Evolutionary conservation across 2,113 vertebrate species (phyloP), one percentile per base, ranked within the genome.

Genomic region (Clinocottus analis): DNA sequence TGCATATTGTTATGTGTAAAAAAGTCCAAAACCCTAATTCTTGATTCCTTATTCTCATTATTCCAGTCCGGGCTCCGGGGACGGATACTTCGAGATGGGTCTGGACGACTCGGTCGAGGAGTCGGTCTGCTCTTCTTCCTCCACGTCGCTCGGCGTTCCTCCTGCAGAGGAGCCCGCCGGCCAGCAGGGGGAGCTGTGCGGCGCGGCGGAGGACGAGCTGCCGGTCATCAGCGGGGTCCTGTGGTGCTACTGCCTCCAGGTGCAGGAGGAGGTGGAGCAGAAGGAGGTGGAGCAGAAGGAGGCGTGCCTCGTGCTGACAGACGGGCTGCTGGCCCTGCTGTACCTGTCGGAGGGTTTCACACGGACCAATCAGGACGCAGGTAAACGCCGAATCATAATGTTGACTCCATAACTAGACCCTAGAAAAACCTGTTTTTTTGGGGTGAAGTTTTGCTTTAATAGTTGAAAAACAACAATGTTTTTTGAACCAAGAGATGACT

Each of bases 61-160:
- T 41, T 87, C 11, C 74, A 89, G 90, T 66, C 77, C 70, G 7
- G 69, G 68, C n/a, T 90, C 95, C 25, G 95, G 95, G 82, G 97
- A 96, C 66, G 97, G 97, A 21, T 99, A 99, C 92, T 99, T 99
- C 80, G 97, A 99, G 92, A 99, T 99, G 97, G 96, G 96, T 31
- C 95, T 96, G 61, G 96, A 96, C 0, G 93, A 95, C 86, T 90
- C 91, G 0, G 86, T 94, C 78, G 90, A 95, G 78, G 89, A 94
- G 77, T 77, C 77, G 1, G 76, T 90, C 35, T 72, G 84, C 74
- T 78, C 84, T 35, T 80, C 23, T 56, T 56, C 83, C 45, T 80
- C 83, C 33, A 75, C 83, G 0, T 75, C 74, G 1, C 84, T 67
- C 14, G 5, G 63, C 35, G 35, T 29, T 78, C 74, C 77, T 60